Evolutionary conservation across 2,888 invertebrate genomes (phyloP).

Genomic region (Ceratothoa steindachneri): DNA sequence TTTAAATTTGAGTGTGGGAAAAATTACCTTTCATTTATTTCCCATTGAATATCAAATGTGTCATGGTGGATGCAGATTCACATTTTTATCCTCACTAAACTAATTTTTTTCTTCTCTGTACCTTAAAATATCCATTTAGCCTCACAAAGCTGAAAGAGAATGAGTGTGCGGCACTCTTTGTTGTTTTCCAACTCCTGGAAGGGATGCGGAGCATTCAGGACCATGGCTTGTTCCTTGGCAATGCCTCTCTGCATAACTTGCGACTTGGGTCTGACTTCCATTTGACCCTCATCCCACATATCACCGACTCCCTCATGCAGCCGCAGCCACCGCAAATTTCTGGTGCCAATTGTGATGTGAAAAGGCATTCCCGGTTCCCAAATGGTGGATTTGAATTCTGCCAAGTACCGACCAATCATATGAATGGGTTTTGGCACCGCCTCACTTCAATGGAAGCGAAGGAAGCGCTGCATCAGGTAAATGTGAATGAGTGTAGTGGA

Average conservation of each 20-base stretch:
- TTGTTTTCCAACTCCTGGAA: slow-evolving; percentile 39
- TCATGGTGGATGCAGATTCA: neutral
- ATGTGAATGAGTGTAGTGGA: too few species aligned
- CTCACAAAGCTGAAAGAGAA: slow-evolving; percentile 31
- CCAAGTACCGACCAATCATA: neutral
- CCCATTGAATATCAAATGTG: neutral
- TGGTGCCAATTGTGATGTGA: too few species aligned
- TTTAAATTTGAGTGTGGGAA: too few species aligned
- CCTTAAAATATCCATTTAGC: slow-evolving; percentile 21
- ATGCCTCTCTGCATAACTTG: slow-evolving; percentile 30
- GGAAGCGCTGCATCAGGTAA: too few species aligned
- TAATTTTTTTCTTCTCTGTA: neutral
- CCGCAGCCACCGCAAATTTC: slow-evolving; percentile 2
- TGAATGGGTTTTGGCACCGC: neutral
- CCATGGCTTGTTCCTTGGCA: slow-evolving; percentile 32
- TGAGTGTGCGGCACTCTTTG: slow-evolving; percentile 32
- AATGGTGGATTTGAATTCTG: neutral
- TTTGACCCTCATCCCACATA: slow-evolving; percentile 27
- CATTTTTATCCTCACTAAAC: neutral
- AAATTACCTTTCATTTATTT: too few species aligned
- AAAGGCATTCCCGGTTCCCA: neutral
- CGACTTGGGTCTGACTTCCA: slow-evolving; percentile 30
- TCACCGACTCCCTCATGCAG: slow-evolving; percentile 21
- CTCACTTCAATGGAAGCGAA: too few species aligned
- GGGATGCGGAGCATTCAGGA: slow-evolving; percentile 30